Evolutionary conservation across 2,888 invertebrate genomes (phyloP), one percentile per base, ranked within the genome.

Genomic region (Congeria kusceri): DNA sequence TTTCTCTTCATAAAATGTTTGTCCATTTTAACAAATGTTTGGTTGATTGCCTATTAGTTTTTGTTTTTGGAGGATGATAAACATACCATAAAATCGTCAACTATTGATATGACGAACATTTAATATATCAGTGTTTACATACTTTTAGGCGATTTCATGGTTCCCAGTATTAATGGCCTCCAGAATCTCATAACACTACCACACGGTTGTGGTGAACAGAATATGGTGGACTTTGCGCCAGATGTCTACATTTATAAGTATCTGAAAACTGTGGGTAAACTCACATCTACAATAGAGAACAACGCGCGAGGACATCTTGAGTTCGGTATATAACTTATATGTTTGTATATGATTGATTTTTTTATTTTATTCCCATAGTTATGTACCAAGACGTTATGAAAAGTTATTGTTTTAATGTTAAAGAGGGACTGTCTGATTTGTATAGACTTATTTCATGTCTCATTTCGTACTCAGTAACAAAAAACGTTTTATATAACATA

Each of bases 141-240:
- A 27, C 63, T 13, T 69, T 15, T 20, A 77, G 77, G 77, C 23
- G 56, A 77, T 28, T 71, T 71, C 39, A 76, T 76, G 76, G 25
- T 69, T 15, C 75, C 64, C 2, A 76, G 65, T 28, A 70, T 76
- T 18, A 56, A 70, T 4, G 77, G 77, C n/a, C 56, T 77, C 46
- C 66, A 71, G 29, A 57, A 58, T 29, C 47, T 77, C 9, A 44
- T 77, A 15, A 47, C 4, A 29, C 49, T 75, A 58, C 79, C 79
- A 0, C 66, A 62, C 49, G 79, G 75, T 23, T 79, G 79, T 47
- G 79, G 79, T 1, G 79, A 79, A 67, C 79, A 79, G 32, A 75
- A 65, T 0, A 79, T 79, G 79, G 28, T 75, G 15, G 56, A 67
- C 20, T 71, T 79, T 49, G 79, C 79, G 1, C 79, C 79, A 2